Conservation (phyloP, 2,797 vertebrate genomes). For the Pipistrellus nathusii region DNA sequence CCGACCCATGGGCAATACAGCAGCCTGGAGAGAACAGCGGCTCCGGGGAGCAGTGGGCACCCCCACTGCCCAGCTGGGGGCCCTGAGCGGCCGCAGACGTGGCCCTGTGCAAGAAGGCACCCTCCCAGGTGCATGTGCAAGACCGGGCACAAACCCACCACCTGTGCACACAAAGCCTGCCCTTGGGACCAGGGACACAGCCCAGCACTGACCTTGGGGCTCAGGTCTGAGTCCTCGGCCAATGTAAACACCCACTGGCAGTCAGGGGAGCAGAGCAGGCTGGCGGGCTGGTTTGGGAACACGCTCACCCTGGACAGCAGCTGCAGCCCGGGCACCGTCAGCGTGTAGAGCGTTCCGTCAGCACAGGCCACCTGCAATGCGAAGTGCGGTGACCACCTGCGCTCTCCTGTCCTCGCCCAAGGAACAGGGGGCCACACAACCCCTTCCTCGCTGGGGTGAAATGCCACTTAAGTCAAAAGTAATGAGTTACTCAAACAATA, state of each 20-base stretch:
- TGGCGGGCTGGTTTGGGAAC: conserved; percentile 83
- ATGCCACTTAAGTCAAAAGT: neutral
- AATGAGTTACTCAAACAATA: neutral
- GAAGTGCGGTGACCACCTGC: neutral
- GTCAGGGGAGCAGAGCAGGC: conserved; percentile 88
- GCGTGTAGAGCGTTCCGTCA: conserved; percentile 82
- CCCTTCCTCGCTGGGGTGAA: neutral
- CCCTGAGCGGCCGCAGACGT: neutral
- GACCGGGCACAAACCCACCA: neutral
- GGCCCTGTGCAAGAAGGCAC: neutral
- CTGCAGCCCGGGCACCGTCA: conserved; percentile 82
- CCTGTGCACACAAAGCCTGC: neutral
- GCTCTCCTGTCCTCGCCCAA: too few species aligned
- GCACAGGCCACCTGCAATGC: conserved; percentile 84
- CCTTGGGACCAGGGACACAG: neutral
- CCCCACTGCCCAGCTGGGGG: neutral
- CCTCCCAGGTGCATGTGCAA: neutral
- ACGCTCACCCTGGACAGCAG: conserved; percentile 78
- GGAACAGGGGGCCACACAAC: neutral
- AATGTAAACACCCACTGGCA: conserved; percentile 86
- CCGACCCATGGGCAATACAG: neutral
- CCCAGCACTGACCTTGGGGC: conserved; percentile 85
- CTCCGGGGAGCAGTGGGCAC: too few species aligned
- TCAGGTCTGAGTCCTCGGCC: conserved; percentile 78
- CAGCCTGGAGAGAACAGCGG: neutral